Evolutionary conservation across 2,113 vertebrate species (phyloP).

Genomic region (Alligator mississippiensis): DNA sequence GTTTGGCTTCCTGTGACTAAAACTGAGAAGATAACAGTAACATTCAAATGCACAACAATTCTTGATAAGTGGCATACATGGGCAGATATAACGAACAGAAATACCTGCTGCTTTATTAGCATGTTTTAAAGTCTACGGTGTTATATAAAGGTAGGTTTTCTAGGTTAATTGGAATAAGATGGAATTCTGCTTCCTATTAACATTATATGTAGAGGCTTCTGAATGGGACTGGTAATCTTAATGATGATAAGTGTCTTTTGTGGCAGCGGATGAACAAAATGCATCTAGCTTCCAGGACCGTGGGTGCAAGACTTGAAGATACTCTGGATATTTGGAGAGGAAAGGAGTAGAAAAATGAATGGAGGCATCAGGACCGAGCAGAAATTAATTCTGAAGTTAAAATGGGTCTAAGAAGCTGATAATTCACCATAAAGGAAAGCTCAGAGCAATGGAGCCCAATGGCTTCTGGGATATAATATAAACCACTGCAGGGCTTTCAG

Average conservation of each 20-base stretch:
- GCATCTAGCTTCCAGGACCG: neutral
- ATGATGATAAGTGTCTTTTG: neutral
- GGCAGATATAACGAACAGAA: neutral
- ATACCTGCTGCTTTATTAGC: conserved; percentile 9
- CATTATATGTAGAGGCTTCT: neutral
- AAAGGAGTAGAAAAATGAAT: neutral
- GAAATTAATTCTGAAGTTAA: conserved; percentile 2
- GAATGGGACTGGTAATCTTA: neutral
- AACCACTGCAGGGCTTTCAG: neutral
- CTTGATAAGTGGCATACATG: neutral
- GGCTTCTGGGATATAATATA: neutral
- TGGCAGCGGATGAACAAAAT: neutral
- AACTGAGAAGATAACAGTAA: neutral
- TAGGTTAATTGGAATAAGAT: conserved; percentile 29
- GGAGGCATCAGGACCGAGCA: neutral
- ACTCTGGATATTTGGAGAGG: neutral
- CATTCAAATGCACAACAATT: conserved; percentile 3
- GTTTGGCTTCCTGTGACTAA: neutral
- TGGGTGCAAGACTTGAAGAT: neutral
- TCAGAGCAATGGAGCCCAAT: neutral
- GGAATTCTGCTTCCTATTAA: conserved; percentile 6
- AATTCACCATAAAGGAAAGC: neutral
- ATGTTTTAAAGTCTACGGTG: neutral
- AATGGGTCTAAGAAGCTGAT: neutral
- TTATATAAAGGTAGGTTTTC: conserved; percentile 8